A percentile compares a stretch with the other conserved stretches of the same genome.
phyloP scores from a whole-genome alignment of 2,113 vertebrate species.

The Chiloscyllium plagiosum region DNA sequence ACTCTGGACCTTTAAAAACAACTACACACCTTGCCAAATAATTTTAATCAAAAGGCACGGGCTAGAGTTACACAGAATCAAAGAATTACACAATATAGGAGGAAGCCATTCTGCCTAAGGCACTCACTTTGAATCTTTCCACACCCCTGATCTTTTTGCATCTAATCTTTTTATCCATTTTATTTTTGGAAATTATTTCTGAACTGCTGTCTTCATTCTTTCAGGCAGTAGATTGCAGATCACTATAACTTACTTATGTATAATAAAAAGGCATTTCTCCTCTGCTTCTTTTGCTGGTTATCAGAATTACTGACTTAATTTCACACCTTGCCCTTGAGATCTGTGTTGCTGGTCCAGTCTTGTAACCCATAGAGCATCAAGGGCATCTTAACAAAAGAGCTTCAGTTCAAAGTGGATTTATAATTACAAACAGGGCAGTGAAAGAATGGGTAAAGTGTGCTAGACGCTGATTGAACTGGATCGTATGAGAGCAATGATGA shows the following conservation, averaged over 20 bases:
- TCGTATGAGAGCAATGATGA: not conserved
- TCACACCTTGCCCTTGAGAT: not conserved
- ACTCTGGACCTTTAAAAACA: not conserved
- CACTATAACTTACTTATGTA: not conserved
- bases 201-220: not conserved
- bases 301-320: not conserved
- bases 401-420: constrained; percentile 8
- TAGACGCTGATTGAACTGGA: not conserved
- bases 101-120: not conserved
- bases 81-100: not conserved
- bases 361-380: not conserved
- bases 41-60: not conserved
- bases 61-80: not conserved
- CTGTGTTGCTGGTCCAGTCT: not conserved
- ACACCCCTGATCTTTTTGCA: not conserved
- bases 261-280: not conserved
- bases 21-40: not conserved
- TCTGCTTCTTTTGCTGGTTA: not conserved
- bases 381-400: not conserved
- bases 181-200: not conserved
- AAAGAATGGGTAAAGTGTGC: not conserved
- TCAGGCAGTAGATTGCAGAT: not conserved
- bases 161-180: not conserved
- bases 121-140: not conserved
- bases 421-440: not conserved